These are phyloP conservation scores for Nyctalus aviator DNA, from an alignment of 2,797 vertebrate species.

Conservation along the genomic window DNA sequence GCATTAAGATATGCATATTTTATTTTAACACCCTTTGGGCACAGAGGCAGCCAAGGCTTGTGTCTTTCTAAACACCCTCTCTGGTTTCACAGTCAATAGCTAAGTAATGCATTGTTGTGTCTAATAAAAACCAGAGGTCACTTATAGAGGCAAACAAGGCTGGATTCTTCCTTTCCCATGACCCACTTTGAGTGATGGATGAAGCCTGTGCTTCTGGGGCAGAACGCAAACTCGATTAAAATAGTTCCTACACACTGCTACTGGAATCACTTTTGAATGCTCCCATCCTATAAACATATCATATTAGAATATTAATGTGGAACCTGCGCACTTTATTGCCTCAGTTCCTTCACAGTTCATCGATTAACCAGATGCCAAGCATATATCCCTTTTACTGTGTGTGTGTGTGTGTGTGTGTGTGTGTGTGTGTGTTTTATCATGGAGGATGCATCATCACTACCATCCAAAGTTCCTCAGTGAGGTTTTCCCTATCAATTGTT, in stretches of 20 bases:
- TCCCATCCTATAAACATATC: conserved; percentile 84
- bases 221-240: conserved; percentile 82
- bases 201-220: conserved; percentile 64
- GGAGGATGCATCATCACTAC: conserved; percentile 60
- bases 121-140: conserved; percentile 40
- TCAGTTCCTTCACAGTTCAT: conserved; percentile 85
- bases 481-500: conserved; percentile 74
- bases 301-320: conserved; percentile 86
- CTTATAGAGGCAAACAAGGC: conserved; percentile 49
- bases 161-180: background rate
- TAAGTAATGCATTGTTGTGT: conserved; percentile 47
- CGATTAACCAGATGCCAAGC: conserved; percentile 82
- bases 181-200: conserved; percentile 40
- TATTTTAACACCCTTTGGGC: conserved; percentile 67
- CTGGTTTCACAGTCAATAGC: background rate
- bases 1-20: conserved; percentile 71
- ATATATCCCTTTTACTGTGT: conserved; percentile 59
- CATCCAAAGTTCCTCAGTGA: conserved; percentile 53
- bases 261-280: conserved; percentile 86
- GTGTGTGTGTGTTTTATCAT: conserved; percentile 56
- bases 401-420: too few relatives aligned
- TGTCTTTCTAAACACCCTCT: conserved; percentile 49
- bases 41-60: conserved; percentile 1
- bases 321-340: conserved; percentile 84
- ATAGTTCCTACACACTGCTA: conserved; percentile 77